Conservation (phyloP, 1,140 invertebrate genomes). For the Bombus affinis region DNA sequence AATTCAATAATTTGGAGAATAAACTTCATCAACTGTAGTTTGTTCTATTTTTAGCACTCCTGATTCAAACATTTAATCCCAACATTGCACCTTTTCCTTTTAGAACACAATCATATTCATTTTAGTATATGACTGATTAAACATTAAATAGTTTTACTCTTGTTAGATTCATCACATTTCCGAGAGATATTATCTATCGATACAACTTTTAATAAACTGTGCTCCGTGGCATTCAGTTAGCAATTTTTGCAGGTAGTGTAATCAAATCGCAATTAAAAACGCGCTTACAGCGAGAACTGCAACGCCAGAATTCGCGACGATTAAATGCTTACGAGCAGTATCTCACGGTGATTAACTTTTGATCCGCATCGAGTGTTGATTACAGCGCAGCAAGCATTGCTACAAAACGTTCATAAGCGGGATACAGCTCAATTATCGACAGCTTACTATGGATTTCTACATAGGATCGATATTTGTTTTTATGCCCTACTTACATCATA, state of each 20-base stretch:
- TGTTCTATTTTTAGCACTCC: too few species aligned
- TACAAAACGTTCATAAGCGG: constrained; percentile 20
- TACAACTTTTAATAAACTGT: neutral
- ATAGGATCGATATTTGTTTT: neutral
- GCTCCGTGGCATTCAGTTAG: neutral
- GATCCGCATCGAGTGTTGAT: constrained; percentile 43
- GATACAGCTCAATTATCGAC: constrained; percentile 18
- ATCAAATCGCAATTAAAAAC: constrained; percentile 45
- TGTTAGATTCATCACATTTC: neutral
- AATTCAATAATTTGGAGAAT: neutral
- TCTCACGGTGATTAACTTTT: constrained; percentile 52
- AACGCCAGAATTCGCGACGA: constrained; percentile 14
- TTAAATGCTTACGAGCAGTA: constrained; percentile 48
- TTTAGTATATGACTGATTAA: neutral
- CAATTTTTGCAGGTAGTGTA: neutral
- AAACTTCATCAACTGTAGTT: neutral
- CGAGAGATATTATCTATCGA: neutral
- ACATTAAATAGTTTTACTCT: neutral
- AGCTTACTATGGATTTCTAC: neutral
- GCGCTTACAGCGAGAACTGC: constrained; percentile 11
- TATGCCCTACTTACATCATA: neutral
- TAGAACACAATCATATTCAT: neutral
- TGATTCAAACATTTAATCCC: neutral
- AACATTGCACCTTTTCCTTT: neutral
- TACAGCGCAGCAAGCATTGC: neutral